Evolutionary conservation across 2,888 invertebrate species (phyloP), one percentile per base, ranked within the genome.

Genomic region (Megaustenia siamemsis): DNA sequence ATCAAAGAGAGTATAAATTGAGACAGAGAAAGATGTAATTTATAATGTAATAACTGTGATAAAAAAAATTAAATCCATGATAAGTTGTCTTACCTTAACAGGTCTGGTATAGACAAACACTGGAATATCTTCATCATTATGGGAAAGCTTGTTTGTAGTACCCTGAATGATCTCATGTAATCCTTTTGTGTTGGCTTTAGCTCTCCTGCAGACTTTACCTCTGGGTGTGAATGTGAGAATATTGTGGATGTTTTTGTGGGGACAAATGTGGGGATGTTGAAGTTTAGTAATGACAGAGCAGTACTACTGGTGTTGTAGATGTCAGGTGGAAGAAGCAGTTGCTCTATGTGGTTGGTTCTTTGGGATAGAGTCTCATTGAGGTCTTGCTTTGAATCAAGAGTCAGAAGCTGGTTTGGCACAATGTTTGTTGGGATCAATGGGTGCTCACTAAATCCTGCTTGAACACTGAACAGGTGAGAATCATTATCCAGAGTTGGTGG

Each of bases 81-180:
- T 28, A 66, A 1, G 15, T 12, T 21, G 4, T 35, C 79, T 45
- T 60, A 84, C 83, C 78, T 69, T 56, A 84, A 71, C 35, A 84
- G 49, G 28, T 78, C 66, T 38, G 45, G 56, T 0, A 79, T 28
- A 45, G 83, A 60, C 43, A 84, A n/a, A 45, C 60, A 32, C 24
- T n/a, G 24, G 40, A 78, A 84, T 43, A 84, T 69, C 12, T 71
- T 71, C 56, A 78, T 71, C 83, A 84, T 79, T 10, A 78, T 32
- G 32, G 35, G 21, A 60, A 56, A 78, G 71, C 69, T 78, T 18
- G 35, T 28, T n/a, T 84, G 78, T 1, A 84, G 40, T 12, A 78
- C 38, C 45, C 60, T 38, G 79, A 84, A 79, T 3, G 83, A 82
- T 0, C n/a, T 18, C 35, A 76, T 53, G 38, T 53, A 68, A 24